Percentiles rank a stretch among this genome's conserved stretches.
Conservation (phyloP, 2,113 vertebrate genomes). For the Aegotheles bennettii region DNA sequence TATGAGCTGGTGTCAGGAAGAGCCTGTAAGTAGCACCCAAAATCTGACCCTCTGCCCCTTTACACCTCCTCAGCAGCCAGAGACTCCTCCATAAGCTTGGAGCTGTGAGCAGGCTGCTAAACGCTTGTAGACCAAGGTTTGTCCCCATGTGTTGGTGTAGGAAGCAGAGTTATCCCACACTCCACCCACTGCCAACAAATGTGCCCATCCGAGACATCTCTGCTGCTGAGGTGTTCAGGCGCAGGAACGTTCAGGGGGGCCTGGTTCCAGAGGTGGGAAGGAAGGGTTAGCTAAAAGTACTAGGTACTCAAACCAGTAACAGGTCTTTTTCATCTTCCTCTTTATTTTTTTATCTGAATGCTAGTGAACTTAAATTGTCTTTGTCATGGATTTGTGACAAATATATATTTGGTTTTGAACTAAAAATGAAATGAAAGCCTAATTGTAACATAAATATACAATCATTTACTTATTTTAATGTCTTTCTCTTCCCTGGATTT, state of each 20-base stretch:
- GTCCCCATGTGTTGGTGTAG: neutral
- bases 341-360: neutral
- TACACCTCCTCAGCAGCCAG: neutral
- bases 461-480: neutral
- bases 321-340: neutral
- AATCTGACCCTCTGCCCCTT: neutral
- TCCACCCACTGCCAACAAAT: neutral
- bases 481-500: neutral
- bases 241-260: accelerated
- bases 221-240: neutral
- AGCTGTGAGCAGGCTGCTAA: neutral
- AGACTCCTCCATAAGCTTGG: neutral
- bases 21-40: neutral
- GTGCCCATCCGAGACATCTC: accelerated
- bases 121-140: neutral
- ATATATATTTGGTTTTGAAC: neutral
- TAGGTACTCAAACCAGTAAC: accelerated
- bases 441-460: neutral
- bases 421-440: neutral
- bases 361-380: neutral
- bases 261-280: neutral
- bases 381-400: neutral
- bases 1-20: neutral
- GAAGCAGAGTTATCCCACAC: neutral
- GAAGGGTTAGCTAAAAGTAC: neutral